Evolutionary conservation across 2,113 vertebrate species (phyloP).

Genomic region (Tupaia tana): DNA sequence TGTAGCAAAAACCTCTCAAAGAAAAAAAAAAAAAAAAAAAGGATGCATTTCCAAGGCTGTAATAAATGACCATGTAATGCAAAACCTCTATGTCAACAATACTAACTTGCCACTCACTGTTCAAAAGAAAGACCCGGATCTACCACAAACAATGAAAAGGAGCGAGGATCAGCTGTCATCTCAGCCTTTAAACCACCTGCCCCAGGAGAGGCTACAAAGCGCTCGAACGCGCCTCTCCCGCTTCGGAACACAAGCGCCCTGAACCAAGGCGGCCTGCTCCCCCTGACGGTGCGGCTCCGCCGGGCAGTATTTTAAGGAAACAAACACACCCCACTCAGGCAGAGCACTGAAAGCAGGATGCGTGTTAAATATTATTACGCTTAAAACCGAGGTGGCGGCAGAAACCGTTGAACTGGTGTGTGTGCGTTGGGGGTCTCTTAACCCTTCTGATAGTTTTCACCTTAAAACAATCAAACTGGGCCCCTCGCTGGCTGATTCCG

Average conservation of each 20-base stretch:
- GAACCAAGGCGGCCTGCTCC: not conserved
- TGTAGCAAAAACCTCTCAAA: no score
- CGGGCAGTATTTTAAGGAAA: not conserved
- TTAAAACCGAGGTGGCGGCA: not conserved
- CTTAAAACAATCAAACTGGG: not conserved
- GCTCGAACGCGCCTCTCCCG: not conserved
- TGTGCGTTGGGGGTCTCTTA: not conserved
- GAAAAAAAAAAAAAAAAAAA: not conserved
- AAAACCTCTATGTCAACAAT: conserved; percentile 19
- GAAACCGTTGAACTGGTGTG: not conserved
- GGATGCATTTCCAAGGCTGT: not conserved
- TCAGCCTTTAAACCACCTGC: not conserved
- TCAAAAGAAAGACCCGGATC: not conserved
- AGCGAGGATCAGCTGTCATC: not conserved
- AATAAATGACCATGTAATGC: not conserved
- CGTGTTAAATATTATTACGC: not conserved
- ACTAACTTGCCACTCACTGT: conserved; percentile 1
- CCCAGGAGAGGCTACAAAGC: not conserved
- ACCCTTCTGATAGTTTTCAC: not conserved
- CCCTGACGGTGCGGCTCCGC: not conserved
- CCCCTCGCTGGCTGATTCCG: not conserved
- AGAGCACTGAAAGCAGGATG: not conserved
- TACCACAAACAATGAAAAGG: not conserved
- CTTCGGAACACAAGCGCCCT: not conserved
- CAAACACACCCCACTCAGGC: no score